Evolutionary conservation across 1,140 invertebrate genomes (phyloP), one percentile per base, ranked within the genome.

Genomic region (Heliconius congener): DNA sequence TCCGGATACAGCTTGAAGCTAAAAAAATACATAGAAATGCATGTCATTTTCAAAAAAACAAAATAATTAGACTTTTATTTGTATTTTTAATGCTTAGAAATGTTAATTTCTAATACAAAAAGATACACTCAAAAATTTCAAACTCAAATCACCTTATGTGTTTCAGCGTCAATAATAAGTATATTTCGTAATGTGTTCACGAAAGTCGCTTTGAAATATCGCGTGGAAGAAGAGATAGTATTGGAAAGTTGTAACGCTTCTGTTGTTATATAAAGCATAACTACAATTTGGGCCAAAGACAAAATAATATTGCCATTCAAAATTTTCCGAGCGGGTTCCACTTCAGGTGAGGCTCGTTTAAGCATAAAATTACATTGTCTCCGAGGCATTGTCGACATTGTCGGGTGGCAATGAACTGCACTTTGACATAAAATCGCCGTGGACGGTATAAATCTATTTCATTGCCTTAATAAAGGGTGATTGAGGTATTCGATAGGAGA

Each of bases 301-400:
- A 93, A 94, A 93, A 88, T 87, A 87, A 92, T 90, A 87, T 92
- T 89, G 89, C 91, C 85, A 94, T 94, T 94, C 87, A 93, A 92
- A 91, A 91, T 93, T 94, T 91, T 89, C 89, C 87, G 86, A 93
- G 79, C 86, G 85, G 89, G 92, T 93, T 94, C 93, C 91, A 94
- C 90, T 93, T 91, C 86, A 90, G 82, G 84, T 87, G 88, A 93
- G 87, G 83, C 88, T 91, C 91, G 91, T 92, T 94, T 93, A 81
- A 93, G 86, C 93, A 93, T 94, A 93, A 93, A 94, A 94, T 94
- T 94, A 93, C 92, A 93, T 94, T 94, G 93, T 93, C 90, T 91
- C 85, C 73, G 76, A 85, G 88, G 90, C 93, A 93, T 93, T 94
- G 93, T 93, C 87, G 87, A 82, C 93, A 93, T 93, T 94, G 93